Percentiles rank a stretch among this genome's conserved stretches.
Conservation (phyloP, 1,140 invertebrate genomes). For the Cepaea nemoralis region DNA sequence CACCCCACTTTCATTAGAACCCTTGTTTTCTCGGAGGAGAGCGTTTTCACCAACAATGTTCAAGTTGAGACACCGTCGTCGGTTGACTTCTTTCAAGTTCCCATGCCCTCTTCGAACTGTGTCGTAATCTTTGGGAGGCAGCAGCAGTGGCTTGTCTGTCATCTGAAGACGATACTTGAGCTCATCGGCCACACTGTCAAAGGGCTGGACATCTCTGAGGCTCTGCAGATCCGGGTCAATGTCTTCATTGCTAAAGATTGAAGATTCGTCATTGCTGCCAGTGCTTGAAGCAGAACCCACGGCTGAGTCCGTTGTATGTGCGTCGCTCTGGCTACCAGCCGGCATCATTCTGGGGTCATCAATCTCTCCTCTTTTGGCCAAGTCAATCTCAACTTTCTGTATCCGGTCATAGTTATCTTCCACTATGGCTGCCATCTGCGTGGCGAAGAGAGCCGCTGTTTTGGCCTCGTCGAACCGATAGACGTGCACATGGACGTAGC, state of each 20-base stretch:
- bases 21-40: conserved; percentile 37
- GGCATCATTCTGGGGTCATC: conserved; percentile 41
- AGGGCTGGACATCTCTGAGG: conserved; percentile 79
- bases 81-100: conserved; percentile 37
- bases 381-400: conserved; percentile 63
- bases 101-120: conserved; percentile 77
- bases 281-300: conserved; percentile 53
- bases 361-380: conserved; percentile 62
- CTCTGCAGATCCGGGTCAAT: conserved; percentile 63
- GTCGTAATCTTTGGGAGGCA: conserved; percentile 94
- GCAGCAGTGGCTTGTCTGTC: conserved; percentile 80
- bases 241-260: conserved; percentile 51
- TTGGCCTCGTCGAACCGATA: conserved; percentile 94
- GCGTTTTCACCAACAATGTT: conserved; percentile 23
- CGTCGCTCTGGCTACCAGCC: conserved; percentile 51
- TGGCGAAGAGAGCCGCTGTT: conserved; percentile 87
- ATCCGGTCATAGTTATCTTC: conserved; percentile 81
- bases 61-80: conserved; percentile 34
- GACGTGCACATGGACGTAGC: conserved; percentile 89
- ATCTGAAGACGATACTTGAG: conserved; percentile 80
- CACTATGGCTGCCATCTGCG: conserved; percentile 86
- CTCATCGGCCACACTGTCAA: conserved; percentile 92
- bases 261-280: conserved; percentile 52
- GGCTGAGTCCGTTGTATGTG: conserved; percentile 48
- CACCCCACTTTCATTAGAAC: conserved; percentile 60